Percentiles rank a stretch among this genome's conserved stretches.
Evolutionary conservation across 1,140 invertebrate species (phyloP).

Genomic region (Drosophila orena): DNA sequence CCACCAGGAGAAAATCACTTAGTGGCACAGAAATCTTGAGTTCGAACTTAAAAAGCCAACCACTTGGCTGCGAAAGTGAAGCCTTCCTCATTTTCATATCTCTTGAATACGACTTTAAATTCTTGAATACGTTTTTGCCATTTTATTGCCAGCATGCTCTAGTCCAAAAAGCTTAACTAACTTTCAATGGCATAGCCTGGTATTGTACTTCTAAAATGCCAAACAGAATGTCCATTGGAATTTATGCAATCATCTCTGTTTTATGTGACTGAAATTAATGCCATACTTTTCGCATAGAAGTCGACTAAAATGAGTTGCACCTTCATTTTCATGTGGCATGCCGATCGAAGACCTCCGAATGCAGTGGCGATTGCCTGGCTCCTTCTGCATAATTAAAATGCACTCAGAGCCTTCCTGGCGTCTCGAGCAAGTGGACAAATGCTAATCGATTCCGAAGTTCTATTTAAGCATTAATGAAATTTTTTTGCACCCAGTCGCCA

Average conservation of each 20-base stretch:
- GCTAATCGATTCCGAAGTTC: slow-evolving; percentile 66
- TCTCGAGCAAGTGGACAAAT: slow-evolving; percentile 15
- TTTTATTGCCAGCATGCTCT: background rate
- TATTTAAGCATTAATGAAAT: slow-evolving; percentile 71
- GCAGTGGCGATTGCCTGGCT: slow-evolving; percentile 1
- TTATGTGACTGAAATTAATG: slow-evolving; percentile 7
- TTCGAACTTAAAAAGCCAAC: background rate
- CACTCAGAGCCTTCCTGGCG: slow-evolving; percentile 7
- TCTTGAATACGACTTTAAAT: too few relatives aligned
- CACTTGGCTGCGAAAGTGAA: background rate
- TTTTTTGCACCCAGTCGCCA: slow-evolving; percentile 11
- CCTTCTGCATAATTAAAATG: slow-evolving; percentile 50
- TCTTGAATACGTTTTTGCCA: background rate
- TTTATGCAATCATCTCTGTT: slow-evolving; percentile 4
- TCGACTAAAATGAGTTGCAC: background rate
- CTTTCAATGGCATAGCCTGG: background rate
- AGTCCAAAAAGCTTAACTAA: background rate
- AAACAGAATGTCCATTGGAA: background rate
- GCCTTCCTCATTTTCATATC: too few relatives aligned
- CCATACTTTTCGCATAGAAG: slow-evolving; percentile 7
- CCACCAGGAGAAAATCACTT: background rate
- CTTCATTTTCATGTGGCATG: slow-evolving; percentile 10
- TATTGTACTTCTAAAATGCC: background rate
- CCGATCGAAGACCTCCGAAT: background rate
- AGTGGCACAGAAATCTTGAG: background rate